Evolutionary conservation across 37 sponge, comb jelly and placozoan species (phyloP).

Genomic region (Tethya wilhelma): DNA sequence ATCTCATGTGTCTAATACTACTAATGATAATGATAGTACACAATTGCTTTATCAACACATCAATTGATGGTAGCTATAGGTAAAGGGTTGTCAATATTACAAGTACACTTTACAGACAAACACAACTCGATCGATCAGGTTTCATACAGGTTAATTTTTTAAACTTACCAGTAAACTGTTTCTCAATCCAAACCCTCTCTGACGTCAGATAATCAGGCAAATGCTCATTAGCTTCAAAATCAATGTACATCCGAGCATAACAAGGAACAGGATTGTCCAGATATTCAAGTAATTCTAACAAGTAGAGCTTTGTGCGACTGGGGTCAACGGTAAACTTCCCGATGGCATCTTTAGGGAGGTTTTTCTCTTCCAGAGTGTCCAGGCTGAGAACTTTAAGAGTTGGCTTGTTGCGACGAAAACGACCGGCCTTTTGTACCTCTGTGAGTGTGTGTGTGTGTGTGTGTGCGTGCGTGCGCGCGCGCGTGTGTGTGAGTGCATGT

Average conservation of each 20-base stretch:
- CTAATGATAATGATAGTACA: too few species aligned
- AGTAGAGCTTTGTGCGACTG: slow-evolving; percentile 11
- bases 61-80: too few species aligned
- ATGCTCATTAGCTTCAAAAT: slow-evolving; percentile 15
- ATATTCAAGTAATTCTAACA: slow-evolving; percentile 4
- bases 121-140: neutral
- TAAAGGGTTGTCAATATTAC: too few species aligned
- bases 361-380: slow-evolving; percentile 9
- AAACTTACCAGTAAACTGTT: neutral
- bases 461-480: too few species aligned
- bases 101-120: neutral
- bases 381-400: slow-evolving; percentile 30
- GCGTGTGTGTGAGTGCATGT: too few species aligned
- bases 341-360: slow-evolving; percentile 10
- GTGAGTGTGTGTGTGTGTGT: too few species aligned
- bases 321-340: slow-evolving; percentile 50
- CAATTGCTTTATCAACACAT: too few species aligned
- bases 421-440: neutral
- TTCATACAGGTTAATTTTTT: neutral
- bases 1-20: too few species aligned
- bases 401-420: neutral
- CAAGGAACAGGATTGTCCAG: neutral
- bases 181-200: too few species aligned
- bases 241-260: slow-evolving; percentile 7
- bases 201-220: slow-evolving; percentile 28